Conservation (phyloP, 92 coral and sea anemone genomes). For the Palythoa heliodiscus region DNA sequence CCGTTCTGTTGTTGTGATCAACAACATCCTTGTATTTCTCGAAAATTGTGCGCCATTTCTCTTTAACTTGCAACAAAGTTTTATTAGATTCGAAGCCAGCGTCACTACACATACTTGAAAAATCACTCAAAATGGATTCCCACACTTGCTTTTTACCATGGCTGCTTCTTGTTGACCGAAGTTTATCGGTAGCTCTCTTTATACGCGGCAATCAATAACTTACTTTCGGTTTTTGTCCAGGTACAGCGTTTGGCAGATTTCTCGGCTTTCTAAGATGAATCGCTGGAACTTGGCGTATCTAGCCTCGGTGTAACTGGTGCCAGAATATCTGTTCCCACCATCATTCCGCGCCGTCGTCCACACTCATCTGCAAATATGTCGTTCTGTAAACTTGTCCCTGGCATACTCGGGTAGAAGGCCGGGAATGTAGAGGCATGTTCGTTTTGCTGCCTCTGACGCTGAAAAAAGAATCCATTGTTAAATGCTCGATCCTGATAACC, state of each 20-base stretch:
- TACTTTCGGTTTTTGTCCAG: too few species aligned
- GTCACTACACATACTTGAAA: conserved; percentile 39
- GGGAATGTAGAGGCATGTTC: background rate
- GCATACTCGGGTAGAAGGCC: conserved; percentile 7
- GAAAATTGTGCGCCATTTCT: conserved; percentile 55
- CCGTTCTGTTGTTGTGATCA: conserved; percentile 56
- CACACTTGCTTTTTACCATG: conserved; percentile 53
- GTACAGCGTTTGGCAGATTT: too few species aligned
- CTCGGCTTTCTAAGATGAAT: too few species aligned
- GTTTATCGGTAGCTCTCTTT: conserved; percentile 27
- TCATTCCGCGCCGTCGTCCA: too few species aligned
- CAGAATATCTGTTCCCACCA: too few species aligned
- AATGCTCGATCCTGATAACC: conserved; percentile 5
- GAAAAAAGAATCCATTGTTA: background rate
- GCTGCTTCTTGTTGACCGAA: conserved; percentile 51
- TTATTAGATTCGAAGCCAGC: conserved; percentile 39
- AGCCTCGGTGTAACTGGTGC: too few species aligned
- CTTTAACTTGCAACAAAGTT: conserved; percentile 11
- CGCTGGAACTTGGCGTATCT: too few species aligned
- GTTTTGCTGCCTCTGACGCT: conserved; percentile 12
- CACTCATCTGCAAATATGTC: too few species aligned
- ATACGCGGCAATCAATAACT: too few species aligned
- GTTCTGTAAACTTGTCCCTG: background rate
- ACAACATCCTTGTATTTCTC: conserved; percentile 53
- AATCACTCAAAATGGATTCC: conserved; percentile 49